phyloP scores from a whole-genome alignment of 2,113 vertebrate species.

The Aegotheles bennettii region DNA sequence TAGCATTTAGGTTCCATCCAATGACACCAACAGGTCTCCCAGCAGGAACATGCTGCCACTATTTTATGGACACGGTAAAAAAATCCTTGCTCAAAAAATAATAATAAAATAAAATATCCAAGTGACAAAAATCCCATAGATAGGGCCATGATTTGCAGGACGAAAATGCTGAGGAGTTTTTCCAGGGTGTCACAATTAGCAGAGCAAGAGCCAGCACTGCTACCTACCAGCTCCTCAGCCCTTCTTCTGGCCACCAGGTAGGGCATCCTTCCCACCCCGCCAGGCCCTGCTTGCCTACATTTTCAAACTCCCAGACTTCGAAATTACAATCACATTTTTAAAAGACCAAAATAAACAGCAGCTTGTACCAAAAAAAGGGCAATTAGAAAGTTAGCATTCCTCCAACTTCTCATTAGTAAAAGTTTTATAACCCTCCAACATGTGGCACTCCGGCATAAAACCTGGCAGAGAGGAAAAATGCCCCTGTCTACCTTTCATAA shows the following conservation, averaged over 20 bases:
- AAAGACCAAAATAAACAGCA: conserved; percentile 20
- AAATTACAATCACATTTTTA: background rate
- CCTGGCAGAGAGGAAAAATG: conserved; percentile 9
- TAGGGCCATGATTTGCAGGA: background rate
- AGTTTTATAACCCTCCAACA: conserved; percentile 60
- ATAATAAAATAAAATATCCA: too few species aligned
- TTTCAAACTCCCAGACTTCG: background rate
- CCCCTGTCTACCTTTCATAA: background rate
- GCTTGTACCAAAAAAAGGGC: background rate
- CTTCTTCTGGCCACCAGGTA: background rate
- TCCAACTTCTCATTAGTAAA: conserved; percentile 31
- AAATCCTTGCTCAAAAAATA: background rate
- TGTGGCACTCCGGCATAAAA: conserved; percentile 40
- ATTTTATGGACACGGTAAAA: accelerated
- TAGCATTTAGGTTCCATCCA: background rate
- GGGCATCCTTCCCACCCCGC: background rate
- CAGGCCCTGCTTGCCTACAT: background rate
- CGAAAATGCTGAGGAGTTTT: background rate
- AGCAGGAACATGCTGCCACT: background rate
- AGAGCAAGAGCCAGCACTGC: background rate
- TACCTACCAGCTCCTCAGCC: background rate
- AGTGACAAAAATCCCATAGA: accelerated
- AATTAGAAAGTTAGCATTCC: conserved; percentile 42
- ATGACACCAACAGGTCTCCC: background rate
- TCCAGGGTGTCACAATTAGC: background rate